phyloP scores from a whole-genome alignment of 2,888 invertebrate species.

The Diplazon laetatorius region DNA sequence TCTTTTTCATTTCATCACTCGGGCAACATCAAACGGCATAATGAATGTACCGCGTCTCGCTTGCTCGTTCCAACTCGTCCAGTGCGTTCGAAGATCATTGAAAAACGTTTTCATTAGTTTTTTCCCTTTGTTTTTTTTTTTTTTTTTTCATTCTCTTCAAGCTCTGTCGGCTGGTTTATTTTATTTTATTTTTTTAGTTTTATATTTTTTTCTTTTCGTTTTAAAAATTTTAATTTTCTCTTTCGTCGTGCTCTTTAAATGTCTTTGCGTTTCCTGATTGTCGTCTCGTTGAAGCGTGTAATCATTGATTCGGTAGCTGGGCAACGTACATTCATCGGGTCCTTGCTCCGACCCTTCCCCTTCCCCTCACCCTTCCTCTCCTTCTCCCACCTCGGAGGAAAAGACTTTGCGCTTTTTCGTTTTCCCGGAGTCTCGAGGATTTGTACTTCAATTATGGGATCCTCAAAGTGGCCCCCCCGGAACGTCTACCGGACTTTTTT shows the following conservation, averaged over 20 bases:
- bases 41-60: slow-evolving; percentile 27
- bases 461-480: slow-evolving; percentile 29
- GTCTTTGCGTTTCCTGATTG: neutral
- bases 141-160: neutral
- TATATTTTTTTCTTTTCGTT: neutral
- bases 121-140: neutral
- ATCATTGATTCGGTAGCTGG: slow-evolving; percentile 21
- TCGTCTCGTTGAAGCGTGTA: neutral
- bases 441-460: slow-evolving; percentile 51
- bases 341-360: neutral
- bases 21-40: slow-evolving; percentile 29
- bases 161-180: too few species aligned
- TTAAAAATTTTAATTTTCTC: too few species aligned
- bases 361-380: too few species aligned
- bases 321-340: slow-evolving; percentile 29
- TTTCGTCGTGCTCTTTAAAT: neutral
- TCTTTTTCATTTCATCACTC: slow-evolving; percentile 33
- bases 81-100: neutral
- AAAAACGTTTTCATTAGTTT: neutral
- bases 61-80: slow-evolving; percentile 7
- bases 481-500: slow-evolving; percentile 1
- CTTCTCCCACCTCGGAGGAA: too few species aligned
- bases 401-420: slow-evolving; percentile 22
- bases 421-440: slow-evolving; percentile 17
- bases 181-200: neutral